A percentile compares a stretch with the other conserved stretches of the same genome.
Evolutionary conservation across 2,888 invertebrate genomes (phyloP).

Genomic region (Apoda limacodes): DNA sequence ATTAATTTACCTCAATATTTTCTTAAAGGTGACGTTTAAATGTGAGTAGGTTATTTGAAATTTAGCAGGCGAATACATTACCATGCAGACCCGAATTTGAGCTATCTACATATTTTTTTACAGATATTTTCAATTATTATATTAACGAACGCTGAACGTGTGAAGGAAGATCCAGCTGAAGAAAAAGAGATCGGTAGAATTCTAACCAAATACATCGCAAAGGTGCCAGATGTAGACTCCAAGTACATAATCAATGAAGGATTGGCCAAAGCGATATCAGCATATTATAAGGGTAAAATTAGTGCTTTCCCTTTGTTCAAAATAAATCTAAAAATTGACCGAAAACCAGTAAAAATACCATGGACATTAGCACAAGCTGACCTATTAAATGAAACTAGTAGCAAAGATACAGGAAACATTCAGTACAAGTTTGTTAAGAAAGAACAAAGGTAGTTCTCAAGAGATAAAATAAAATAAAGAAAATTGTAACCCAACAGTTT

Average conservation of each 20-base stretch:
- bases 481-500: too few species aligned
- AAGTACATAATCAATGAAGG: slow-evolving; percentile 41
- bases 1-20: too few species aligned
- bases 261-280: slow-evolving; percentile 37
- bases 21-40: too few species aligned
- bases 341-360: slow-evolving; percentile 48
- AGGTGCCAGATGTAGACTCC: slow-evolving; percentile 37
- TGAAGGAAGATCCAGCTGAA: slow-evolving; percentile 21
- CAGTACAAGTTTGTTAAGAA: too few species aligned
- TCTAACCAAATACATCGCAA: slow-evolving; percentile 33
- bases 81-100: too few species aligned
- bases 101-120: too few species aligned
- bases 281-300: slow-evolving; percentile 39
- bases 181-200: slow-evolving; percentile 30
- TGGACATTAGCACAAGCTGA: slow-evolving; percentile 33
- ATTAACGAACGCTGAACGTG: slow-evolving; percentile 22
- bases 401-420: too few species aligned
- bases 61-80: too few species aligned
- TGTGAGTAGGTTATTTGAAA: too few species aligned
- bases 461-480: too few species aligned
- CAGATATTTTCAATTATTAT: slow-evolving; percentile 22
- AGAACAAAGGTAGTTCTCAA: too few species aligned
- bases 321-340: slow-evolving; percentile 44
- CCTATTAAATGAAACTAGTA: too few species aligned
- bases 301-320: slow-evolving; percentile 46